Evolutionary conservation across 2,797 vertebrate species (phyloP).

Genomic region (Scolopax rusticola): DNA sequence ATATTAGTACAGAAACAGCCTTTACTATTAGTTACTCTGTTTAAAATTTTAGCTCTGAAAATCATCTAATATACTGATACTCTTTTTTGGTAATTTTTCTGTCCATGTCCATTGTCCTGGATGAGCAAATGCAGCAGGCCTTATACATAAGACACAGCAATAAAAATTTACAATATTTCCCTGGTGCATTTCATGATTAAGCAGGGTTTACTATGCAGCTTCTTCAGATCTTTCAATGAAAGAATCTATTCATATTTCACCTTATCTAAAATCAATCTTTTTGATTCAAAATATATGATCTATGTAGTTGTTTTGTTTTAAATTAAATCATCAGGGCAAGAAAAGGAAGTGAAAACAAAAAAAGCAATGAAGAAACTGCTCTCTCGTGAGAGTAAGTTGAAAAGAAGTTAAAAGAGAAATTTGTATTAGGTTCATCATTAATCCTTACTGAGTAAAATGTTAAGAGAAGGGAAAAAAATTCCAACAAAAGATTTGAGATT

Average conservation of each 20-base stretch:
- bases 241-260: not conserved
- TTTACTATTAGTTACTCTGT: too few species aligned
- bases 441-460: not conserved
- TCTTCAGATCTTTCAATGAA: not conserved
- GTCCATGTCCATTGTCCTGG: not conserved
- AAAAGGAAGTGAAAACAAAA: not conserved
- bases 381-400: not conserved
- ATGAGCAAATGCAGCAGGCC: not conserved
- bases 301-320: not conserved
- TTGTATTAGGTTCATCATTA: not conserved
- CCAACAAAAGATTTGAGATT: not conserved
- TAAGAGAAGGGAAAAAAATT: not conserved
- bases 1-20: not conserved
- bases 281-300: not conserved
- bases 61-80: not conserved
- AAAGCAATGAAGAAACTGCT: not conserved
- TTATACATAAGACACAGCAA: not conserved
- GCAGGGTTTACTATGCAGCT: not conserved
- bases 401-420: not conserved
- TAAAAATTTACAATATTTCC: not conserved
- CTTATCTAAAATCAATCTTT: not conserved
- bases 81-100: constrained; percentile 9
- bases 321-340: not conserved
- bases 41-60: not conserved
- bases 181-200: constrained; percentile 30